Evolutionary conservation across 2,888 invertebrate genomes (phyloP).

Genomic region (Agrotis puta): DNA sequence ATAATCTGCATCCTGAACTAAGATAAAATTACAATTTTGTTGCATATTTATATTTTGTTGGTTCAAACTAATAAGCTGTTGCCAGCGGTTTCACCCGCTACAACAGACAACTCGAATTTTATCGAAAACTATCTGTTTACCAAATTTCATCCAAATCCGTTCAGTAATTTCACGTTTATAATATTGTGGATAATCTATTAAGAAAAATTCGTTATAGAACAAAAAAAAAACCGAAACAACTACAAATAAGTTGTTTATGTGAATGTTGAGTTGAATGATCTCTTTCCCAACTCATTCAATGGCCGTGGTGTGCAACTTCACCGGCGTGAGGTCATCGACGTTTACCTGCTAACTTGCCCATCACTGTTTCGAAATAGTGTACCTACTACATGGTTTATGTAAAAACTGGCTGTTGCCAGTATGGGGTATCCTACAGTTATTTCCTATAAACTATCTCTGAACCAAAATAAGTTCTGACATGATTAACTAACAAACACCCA

Average conservation of each 20-base stretch:
- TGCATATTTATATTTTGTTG: not conserved
- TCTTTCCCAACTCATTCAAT: constrained; percentile 37
- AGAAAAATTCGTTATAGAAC: not conserved
- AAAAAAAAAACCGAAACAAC: not conserved
- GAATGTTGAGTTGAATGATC: constrained; percentile 44
- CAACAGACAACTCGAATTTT: too few species aligned
- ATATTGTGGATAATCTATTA: too few species aligned
- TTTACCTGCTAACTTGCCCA: not conserved
- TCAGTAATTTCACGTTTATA: too few species aligned
- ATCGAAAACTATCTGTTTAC: too few species aligned
- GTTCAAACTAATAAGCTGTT: not conserved
- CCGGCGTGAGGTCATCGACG: constrained; percentile 9
- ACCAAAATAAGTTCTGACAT: too few species aligned
- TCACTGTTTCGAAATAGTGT: constrained; percentile 19
- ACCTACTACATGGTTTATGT: not conserved
- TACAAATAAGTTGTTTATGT: constrained; percentile 3
- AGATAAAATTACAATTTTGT: not conserved
- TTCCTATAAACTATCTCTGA: too few species aligned
- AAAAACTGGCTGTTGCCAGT: not conserved
- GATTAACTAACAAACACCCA: too few species aligned
- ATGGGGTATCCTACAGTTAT: too few species aligned
- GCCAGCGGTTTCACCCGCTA: too few species aligned
- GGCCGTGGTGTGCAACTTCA: constrained; percentile 32
- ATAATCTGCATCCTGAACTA: not conserved
- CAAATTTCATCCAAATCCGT: too few species aligned